Evolutionary conservation across 2,113 vertebrate genomes (phyloP), one percentile per base, ranked within the genome.

Genomic region (Ifrita kowaldi): DNA sequence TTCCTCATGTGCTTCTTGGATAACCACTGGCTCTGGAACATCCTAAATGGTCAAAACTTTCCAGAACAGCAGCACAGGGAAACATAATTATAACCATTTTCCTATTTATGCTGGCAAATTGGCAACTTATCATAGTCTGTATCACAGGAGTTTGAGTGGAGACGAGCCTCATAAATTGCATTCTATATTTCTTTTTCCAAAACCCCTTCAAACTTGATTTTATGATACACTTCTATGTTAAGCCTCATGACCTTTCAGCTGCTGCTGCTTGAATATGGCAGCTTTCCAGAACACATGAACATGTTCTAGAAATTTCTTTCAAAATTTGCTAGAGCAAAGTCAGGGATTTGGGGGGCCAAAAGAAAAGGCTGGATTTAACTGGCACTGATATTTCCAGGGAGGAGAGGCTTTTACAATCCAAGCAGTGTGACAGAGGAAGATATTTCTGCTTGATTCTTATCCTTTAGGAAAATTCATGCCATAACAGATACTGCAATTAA

Each of bases 71-170:
- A 96, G 93, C 94, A 46, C 56, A n/a, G 82, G 79, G 79, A 87
- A 94, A 82, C 28, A 52, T 56, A 73, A 76, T 92, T 89, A 73
- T 84, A 88, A 78, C 53, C 33, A 65, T 95, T 87, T 97, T 97
- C 95, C 83, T 97, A 93, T 96, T 97, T 97, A 89, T 97, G 92
- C 94, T 98, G 97, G 97, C 92, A 82, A 79, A 70, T 28, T 89
- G 95, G 95, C 93, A 97, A 81, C 87, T 88, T 95, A 95, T 97
- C 97, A 97, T 14, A 30, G 79, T 86, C 86, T 96, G 88, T 77
- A 94, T 97, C 88, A 86, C 76, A 67, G 71, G 93, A 56, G 33
- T 78, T 53, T 68, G 92, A 95, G 89, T 85, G 83, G 93, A 93
- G 95, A 96, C 1, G 32, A 95, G 71, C 74, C 84, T 96, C 55